phyloP scores from a whole-genome alignment of 2,888 invertebrate genomes.

The Ophioninae sp. region DNA sequence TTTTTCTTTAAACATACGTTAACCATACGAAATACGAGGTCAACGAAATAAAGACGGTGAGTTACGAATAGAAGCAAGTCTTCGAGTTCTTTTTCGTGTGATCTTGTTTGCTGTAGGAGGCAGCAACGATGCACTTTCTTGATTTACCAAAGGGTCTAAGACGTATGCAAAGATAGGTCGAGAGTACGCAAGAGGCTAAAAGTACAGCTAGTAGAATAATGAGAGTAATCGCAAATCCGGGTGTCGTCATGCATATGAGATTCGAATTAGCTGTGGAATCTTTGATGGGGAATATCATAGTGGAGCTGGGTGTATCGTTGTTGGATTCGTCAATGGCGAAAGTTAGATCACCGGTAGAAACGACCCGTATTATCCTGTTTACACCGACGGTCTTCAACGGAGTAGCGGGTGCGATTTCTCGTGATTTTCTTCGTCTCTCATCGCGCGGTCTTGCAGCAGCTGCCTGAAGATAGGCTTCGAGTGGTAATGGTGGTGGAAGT shows the following conservation, averaged over 20 bases:
- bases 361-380: slow-evolving; percentile 93
- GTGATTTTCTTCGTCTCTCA: slow-evolving; percentile 87
- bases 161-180: slow-evolving; percentile 92
- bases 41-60: not conserved
- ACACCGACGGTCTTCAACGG: slow-evolving; percentile 93
- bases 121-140: slow-evolving; percentile 81
- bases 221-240: slow-evolving; percentile 94
- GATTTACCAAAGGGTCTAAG: slow-evolving; percentile 86
- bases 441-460: slow-evolving; percentile 86
- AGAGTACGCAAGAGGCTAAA: slow-evolving; percentile 92
- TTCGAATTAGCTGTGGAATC: slow-evolving; percentile 82
- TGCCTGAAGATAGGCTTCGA: slow-evolving; percentile 85
- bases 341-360: slow-evolving; percentile 94
- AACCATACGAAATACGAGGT: not conserved
- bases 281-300: slow-evolving; percentile 88
- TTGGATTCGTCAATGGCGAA: slow-evolving; percentile 89
- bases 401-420: slow-evolving; percentile 82
- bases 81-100: slow-evolving; percentile 80
- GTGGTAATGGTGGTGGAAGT: slow-evolving; percentile 85
- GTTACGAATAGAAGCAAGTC: slow-evolving; percentile 88
- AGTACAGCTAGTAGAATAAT: slow-evolving; percentile 91
- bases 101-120: slow-evolving; percentile 74
- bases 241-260: slow-evolving; percentile 96
- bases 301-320: slow-evolving; percentile 82
- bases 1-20: not conserved